These are phyloP conservation scores for Plebejus argus DNA, from an alignment of 2,888 invertebrate species.

Conservation along the genomic window DNA sequence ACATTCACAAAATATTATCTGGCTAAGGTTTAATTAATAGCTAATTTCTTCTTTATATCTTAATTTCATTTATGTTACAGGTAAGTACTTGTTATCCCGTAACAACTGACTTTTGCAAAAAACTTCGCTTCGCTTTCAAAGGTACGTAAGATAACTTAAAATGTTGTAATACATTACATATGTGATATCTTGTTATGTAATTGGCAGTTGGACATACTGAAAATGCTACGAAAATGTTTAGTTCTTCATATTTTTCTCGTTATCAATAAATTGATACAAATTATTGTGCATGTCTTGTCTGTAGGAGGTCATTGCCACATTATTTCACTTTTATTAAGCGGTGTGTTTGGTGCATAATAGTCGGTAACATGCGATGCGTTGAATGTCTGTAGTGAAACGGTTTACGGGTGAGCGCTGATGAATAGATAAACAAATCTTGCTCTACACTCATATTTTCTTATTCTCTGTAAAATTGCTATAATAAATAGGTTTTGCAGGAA, in stretches of 20 bases:
- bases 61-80: not conserved
- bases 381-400: slow-evolving; percentile 49
- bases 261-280: not conserved
- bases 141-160: not conserved
- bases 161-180: not conserved
- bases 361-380: slow-evolving; percentile 43
- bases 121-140: not conserved
- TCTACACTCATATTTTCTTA: not conserved
- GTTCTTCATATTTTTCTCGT: not conserved
- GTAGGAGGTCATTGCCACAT: slow-evolving; percentile 38
- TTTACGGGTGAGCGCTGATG: slow-evolving; percentile 56
- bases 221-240: not conserved
- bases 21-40: no score
- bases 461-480: no score
- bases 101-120: not conserved
- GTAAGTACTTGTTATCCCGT: not conserved
- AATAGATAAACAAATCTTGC: slow-evolving; percentile 48
- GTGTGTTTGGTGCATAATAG: slow-evolving; percentile 36
- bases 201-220: not conserved
- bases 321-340: slow-evolving; percentile 39
- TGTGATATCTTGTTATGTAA: no score
- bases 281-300: not conserved
- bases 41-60: not conserved
- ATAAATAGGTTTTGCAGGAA: no score
- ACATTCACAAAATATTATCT: not conserved